phyloP scores from a whole-genome alignment of 2,888 invertebrate genomes.

The Harpalus rubripes region DNA sequence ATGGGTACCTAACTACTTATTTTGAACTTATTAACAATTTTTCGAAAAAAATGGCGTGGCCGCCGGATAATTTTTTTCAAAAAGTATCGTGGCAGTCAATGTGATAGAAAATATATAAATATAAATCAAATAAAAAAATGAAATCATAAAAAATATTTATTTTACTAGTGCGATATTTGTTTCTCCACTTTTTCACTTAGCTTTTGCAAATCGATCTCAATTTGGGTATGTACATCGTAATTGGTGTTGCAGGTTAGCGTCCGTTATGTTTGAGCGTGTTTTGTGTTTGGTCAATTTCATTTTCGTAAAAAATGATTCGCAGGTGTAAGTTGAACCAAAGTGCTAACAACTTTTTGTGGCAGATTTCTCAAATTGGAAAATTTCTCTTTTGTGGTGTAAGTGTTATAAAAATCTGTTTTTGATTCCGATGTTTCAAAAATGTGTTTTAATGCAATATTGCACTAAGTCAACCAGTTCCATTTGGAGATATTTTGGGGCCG shows the following conservation, averaged over 20 bases:
- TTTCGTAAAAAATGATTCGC: constrained; percentile 66
- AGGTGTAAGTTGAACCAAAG: constrained; percentile 61
- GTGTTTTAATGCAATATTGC: constrained; percentile 60
- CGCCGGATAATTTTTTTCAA: no score
- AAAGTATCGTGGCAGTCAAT: no score
- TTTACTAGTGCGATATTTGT: constrained; percentile 60
- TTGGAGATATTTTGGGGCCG: constrained; percentile 54
- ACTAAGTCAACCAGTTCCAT: constrained; percentile 59
- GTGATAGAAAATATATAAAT: no score
- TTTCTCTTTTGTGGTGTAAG: constrained; percentile 64
- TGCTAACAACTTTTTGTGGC: constrained; percentile 60
- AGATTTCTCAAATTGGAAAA: constrained; percentile 64
- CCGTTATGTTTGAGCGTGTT: constrained; percentile 67
- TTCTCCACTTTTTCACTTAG: constrained; percentile 62
- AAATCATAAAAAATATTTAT: no score
- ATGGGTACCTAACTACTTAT: no score
- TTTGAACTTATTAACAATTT: no score
- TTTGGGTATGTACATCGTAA: constrained; percentile 68
- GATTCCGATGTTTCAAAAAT: constrained; percentile 67
- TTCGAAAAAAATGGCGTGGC: no score
- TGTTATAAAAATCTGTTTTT: constrained; percentile 66
- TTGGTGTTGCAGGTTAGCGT: constrained; percentile 68
- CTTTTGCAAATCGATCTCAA: constrained; percentile 67
- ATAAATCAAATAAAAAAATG: no score
- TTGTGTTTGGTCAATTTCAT: constrained; percentile 64